Evolutionary conservation across 2,888 invertebrate species (phyloP).

Genomic region (Ochropacha duplaris): DNA sequence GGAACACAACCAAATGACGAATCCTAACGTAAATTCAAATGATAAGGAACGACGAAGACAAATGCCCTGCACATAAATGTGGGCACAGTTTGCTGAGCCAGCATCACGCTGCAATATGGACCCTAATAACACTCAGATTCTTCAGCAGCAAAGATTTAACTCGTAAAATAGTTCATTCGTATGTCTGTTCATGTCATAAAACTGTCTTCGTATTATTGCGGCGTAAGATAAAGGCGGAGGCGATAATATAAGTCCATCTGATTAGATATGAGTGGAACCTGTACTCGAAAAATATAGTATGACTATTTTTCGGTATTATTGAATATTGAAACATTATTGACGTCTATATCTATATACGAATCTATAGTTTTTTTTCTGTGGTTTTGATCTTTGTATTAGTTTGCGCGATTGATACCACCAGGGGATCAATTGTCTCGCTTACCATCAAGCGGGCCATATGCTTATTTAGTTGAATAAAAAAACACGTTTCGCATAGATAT

Average conservation of each 20-base stretch:
- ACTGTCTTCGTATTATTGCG: slow-evolving; percentile 15
- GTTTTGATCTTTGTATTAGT: too few species aligned
- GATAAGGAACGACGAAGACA: neutral
- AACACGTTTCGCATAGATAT: too few species aligned
- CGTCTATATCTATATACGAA: too few species aligned
- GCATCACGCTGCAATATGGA: slow-evolving; percentile 13
- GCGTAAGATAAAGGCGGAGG: slow-evolving; percentile 12
- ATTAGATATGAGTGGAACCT: too few species aligned
- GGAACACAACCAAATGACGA: neutral
- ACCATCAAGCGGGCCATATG: too few species aligned
- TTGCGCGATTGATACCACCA: too few species aligned
- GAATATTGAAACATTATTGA: too few species aligned
- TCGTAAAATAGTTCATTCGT: slow-evolving; percentile 34
- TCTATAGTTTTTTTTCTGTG: too few species aligned
- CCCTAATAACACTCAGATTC: slow-evolving; percentile 11
- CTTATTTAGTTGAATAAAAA: too few species aligned
- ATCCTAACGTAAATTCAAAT: neutral
- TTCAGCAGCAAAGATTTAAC: slow-evolving; percentile 20
- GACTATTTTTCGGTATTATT: too few species aligned
- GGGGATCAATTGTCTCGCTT: too few species aligned
- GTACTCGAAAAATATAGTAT: too few species aligned
- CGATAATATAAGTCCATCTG: neutral
- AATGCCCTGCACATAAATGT: neutral
- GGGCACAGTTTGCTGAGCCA: neutral
- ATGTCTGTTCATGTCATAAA: slow-evolving; percentile 32